Conservation (phyloP, 2,113 vertebrate species). For the Macheiramphus alcinus region DNA sequence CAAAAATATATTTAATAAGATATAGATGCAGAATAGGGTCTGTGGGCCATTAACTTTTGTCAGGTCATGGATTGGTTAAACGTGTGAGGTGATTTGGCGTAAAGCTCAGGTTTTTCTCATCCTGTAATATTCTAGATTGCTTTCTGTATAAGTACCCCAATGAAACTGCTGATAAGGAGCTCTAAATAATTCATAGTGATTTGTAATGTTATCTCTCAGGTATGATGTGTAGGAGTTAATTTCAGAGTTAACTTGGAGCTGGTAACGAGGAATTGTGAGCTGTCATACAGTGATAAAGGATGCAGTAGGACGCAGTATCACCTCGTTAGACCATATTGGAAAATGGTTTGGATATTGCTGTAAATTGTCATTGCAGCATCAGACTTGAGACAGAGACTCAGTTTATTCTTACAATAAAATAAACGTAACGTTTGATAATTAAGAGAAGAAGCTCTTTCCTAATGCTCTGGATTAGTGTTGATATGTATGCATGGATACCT, state of each 20-base stretch:
- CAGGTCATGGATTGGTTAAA: neutral
- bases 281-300: neutral
- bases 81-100: neutral
- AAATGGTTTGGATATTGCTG: neutral
- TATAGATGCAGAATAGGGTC: neutral
- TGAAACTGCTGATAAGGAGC: neutral
- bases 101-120: neutral
- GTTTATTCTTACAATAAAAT: neutral
- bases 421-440: neutral
- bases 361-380: neutral
- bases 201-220: neutral
- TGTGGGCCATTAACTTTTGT: neutral
- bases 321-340: rapidly evolving
- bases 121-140: neutral
- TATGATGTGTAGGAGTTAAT: neutral
- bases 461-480: neutral
- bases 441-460: neutral
- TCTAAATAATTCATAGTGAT: neutral
- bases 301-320: rapidly evolving
- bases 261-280: neutral
- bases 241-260: neutral
- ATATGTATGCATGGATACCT: neutral
- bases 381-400: neutral
- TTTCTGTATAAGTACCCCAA: neutral
- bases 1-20: neutral